These are phyloP conservation scores for Orbicella faveolata DNA, from an alignment of 64 coral and sea anemone genomes.

Conservation along the genomic window DNA sequence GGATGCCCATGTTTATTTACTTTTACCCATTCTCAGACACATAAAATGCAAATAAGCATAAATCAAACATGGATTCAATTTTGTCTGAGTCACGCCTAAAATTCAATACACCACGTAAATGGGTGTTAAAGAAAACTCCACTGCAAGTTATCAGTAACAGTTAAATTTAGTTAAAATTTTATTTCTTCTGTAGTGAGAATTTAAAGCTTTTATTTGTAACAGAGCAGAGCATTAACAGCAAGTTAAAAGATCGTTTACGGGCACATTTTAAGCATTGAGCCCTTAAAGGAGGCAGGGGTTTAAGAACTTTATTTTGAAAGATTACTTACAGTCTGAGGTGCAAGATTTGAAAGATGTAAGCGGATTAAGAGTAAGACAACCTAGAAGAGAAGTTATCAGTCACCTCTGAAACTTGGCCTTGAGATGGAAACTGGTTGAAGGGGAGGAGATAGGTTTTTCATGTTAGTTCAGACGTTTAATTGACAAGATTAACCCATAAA, in stretches of 20 bases:
- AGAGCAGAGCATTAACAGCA: background rate
- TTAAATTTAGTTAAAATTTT: background rate
- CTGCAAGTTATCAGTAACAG: background rate
- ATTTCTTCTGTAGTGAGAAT: background rate
- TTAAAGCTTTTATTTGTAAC: background rate
- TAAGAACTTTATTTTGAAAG: conserved; percentile 18
- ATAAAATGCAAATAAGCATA: too few species aligned
- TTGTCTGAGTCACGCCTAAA: too few species aligned
- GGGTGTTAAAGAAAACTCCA: background rate
- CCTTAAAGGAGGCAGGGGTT: background rate
- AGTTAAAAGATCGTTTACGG: background rate
- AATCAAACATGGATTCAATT: too few species aligned
- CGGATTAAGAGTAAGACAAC: conserved; percentile 74
- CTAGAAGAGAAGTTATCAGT: conserved; percentile 72
- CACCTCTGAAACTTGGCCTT: conserved; percentile 53
- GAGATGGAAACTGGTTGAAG: conserved; percentile 38
- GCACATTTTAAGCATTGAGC: background rate
- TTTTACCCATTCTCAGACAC: too few species aligned
- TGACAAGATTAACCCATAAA: background rate
- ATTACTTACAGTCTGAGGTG: conserved; percentile 66
- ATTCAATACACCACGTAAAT: too few species aligned
- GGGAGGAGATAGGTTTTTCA: conserved; percentile 35
- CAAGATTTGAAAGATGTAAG: conserved; percentile 84
- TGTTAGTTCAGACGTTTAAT: conserved; percentile 43
- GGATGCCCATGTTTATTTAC: too few species aligned